Evolutionary conservation across 2,113 vertebrate genomes (phyloP).

Genomic region (Tenrec ecaudatus): DNA sequence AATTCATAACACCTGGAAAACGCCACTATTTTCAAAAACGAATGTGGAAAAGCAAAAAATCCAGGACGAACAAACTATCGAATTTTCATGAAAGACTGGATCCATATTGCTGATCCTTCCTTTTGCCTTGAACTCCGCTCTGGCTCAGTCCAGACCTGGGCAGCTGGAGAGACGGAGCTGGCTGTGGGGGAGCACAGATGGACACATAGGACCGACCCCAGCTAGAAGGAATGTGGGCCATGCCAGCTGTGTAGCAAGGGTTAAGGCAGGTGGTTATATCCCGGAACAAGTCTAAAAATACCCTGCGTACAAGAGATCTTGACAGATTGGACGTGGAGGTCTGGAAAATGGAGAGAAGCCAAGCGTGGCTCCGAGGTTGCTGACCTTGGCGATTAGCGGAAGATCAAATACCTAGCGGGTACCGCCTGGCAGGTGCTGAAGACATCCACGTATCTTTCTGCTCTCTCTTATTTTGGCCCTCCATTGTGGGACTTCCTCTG

Average conservation of each 20-base stretch:
- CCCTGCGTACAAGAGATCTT: rapidly evolving
- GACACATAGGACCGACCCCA: neutral
- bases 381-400: neutral
- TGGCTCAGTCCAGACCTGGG: neutral
- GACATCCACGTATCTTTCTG: too few species aligned
- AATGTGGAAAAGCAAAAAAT: neutral
- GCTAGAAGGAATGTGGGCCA: too few species aligned
- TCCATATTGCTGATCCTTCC: neutral
- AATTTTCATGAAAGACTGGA: neutral
- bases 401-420: too few species aligned
- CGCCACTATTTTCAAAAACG: neutral
- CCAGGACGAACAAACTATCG: neutral
- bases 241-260: too few species aligned
- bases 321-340: too few species aligned
- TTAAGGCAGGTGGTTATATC: neutral
- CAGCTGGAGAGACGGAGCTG: neutral
- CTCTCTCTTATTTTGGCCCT: too few species aligned
- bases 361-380: neutral
- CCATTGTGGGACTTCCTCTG: too few species aligned
- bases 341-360: neutral
- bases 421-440: too few species aligned
- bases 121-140: neutral
- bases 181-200: neutral
- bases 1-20: neutral
- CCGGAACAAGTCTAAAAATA: neutral